Evolutionary conservation across 2,797 vertebrate genomes (phyloP), one percentile per base, ranked within the genome.

Genomic region (Coregonus ussuriensis): DNA sequence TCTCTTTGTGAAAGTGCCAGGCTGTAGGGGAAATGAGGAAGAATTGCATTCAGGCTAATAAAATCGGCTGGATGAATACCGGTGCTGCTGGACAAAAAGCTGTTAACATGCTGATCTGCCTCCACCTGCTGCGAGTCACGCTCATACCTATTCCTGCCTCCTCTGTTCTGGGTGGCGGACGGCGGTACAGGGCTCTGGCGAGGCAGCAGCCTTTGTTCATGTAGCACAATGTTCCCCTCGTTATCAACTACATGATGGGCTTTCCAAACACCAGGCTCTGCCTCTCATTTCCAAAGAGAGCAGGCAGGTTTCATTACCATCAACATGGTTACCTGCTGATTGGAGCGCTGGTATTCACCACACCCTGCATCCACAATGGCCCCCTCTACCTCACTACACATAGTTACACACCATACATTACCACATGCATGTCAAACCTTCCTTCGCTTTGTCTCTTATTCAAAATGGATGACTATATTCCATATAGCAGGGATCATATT

Each of bases 31-130:
- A 53, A 79, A 74, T 76, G 65, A 79, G 74, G 59, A 63, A 29
- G 72, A 82, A 86, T 65, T 68, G 54, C 71, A 81, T 84, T 81
- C 78, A 82, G 74, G 78, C 74, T 81, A 84, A 84, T 86, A 82
- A 83, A 88, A 82, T 72, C 54, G 77, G 16, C 72, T 74, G 77
- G 73, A 72, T 74, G 54, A 75, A 81, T 73, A 72, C 11, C 63
- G 70, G 77, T 59, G 77, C 79, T 72, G 81, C 78, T 74, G 75
- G 74, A 83, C 84, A 82, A 83, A 82, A 77, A 77, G 11, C 66
- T 75, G 79, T 86, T 84, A 78, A 83, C 84, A 84, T 73, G 79
- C 81, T 83, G 80, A 85, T 80, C 77, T n/a, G 72, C 75, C 74
- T 81, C 74, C 75, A 79, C 81, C 78, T 79, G 62, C 71, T 70